Percentiles rank a stretch among this genome's conserved stretches.
Conservation (phyloP, 2,797 vertebrate species). For the Alosa sapidissima region DNA sequence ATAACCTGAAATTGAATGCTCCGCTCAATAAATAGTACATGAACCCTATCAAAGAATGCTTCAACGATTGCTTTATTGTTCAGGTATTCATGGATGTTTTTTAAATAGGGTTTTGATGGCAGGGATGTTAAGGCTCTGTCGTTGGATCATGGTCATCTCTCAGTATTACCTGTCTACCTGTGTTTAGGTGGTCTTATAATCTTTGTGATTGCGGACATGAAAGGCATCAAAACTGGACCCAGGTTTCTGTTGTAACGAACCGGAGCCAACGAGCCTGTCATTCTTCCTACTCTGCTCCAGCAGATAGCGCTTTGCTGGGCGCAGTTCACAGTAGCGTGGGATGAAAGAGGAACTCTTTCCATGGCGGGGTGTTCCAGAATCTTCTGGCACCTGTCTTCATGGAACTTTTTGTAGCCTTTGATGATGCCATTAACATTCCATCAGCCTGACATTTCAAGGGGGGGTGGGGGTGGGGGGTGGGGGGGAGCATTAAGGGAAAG, state of each 20-base stretch:
- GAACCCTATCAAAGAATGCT: background rate
- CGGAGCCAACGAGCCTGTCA: background rate
- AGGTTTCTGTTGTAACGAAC: background rate
- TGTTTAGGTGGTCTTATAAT: background rate
- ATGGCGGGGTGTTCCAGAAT: slow-evolving; percentile 48
- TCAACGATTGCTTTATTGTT: background rate
- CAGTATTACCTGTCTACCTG: background rate
- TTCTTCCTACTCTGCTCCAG: background rate
- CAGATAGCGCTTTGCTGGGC: background rate
- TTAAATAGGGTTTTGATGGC: slow-evolving; percentile 35
- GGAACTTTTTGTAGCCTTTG: slow-evolving; percentile 48
- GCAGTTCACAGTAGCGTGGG: slow-evolving; percentile 26
- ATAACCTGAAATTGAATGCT: background rate
- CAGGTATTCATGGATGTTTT: slow-evolving; percentile 40
- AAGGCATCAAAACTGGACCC: background rate
- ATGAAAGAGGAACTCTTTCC: slow-evolving; percentile 43
- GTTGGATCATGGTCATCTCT: slow-evolving; percentile 27
- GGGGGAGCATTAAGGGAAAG: slow-evolving; percentile 9
- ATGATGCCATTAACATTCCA: slow-evolving; percentile 54
- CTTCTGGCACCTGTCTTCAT: slow-evolving; percentile 48
- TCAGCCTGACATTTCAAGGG: slow-evolving; percentile 31
- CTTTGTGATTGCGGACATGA: background rate
- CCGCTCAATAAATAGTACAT: background rate
- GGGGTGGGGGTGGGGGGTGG: background rate
- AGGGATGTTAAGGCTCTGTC: slow-evolving; percentile 31